phyloP scores from a whole-genome alignment of 2,797 vertebrate species.

The Babyrousa celebensis region DNA sequence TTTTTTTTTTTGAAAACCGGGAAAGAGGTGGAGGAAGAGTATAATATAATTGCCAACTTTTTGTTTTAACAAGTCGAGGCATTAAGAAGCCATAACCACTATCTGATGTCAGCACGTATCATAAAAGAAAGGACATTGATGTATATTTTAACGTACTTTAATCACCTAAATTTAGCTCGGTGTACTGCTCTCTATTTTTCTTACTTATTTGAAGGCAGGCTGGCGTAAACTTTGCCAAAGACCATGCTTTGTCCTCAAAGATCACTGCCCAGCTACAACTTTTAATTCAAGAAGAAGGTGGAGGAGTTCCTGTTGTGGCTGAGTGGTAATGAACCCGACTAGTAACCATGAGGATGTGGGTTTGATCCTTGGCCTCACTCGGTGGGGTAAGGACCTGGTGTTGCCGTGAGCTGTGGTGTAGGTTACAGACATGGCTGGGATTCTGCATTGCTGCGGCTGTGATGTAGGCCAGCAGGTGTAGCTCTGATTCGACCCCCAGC shows the following conservation, averaged over 20 bases:
- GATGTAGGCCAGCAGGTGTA: too few species aligned
- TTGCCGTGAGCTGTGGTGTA: too few species aligned
- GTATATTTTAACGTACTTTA: conserved; percentile 41
- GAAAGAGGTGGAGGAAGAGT: not conserved
- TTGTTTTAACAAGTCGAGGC: conserved; percentile 39
- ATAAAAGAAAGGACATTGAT: conserved; percentile 13
- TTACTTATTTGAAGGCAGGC: conserved; percentile 9
- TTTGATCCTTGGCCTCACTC: too few species aligned
- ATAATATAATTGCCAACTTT: not conserved
- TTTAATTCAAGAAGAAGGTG: not conserved
- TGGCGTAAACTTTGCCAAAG: not conserved
- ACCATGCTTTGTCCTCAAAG: not conserved
- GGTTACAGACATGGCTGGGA: too few species aligned
- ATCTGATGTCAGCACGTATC: conserved; percentile 3
- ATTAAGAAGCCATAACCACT: conserved; percentile 24
- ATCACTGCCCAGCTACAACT: not conserved
- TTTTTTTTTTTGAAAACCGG: not conserved
- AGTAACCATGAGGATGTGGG: too few species aligned
- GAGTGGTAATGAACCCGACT: too few species aligned
- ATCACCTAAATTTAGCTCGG: not conserved
- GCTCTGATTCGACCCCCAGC: too few species aligned
- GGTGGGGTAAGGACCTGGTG: too few species aligned
- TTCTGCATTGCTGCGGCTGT: too few species aligned
- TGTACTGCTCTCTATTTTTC: not conserved
- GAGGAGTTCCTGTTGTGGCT: too few species aligned